phyloP scores from a whole-genome alignment of 92 coral and sea anemone species.

The Paragorgia papillata region DNA sequence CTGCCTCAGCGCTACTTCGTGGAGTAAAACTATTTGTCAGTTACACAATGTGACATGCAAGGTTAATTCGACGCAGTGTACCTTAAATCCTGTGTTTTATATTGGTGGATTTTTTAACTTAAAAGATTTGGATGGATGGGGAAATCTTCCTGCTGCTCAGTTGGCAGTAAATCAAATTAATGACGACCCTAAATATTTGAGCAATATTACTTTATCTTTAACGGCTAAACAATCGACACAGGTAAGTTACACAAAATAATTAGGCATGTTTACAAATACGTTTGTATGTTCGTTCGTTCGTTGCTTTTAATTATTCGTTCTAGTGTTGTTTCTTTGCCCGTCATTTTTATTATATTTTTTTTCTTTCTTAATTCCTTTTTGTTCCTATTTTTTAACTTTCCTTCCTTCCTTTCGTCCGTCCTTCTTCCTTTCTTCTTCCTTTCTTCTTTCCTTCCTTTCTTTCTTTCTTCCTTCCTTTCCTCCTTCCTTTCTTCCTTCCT shows the following conservation, averaged over 20 bases:
- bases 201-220: slow-evolving; percentile 64
- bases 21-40: slow-evolving; percentile 31
- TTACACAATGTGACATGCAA: slow-evolving; percentile 24
- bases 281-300: too few species aligned
- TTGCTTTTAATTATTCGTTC: too few species aligned
- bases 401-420: too few species aligned
- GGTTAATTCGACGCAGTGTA: slow-evolving; percentile 26
- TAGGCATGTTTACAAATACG: too few species aligned
- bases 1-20: slow-evolving; percentile 22
- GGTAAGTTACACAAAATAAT: slow-evolving; percentile 54
- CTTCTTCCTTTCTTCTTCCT: too few species aligned
- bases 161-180: slow-evolving; percentile 81
- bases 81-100: slow-evolving; percentile 48
- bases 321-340: too few species aligned
- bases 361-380: too few species aligned
- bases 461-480: too few species aligned
- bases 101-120: slow-evolving; percentile 86
- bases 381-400: not conserved
- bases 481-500: too few species aligned
- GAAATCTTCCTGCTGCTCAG: slow-evolving; percentile 72
- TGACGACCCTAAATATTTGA: slow-evolving; percentile 52
- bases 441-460: too few species aligned
- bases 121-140: slow-evolving; percentile 55
- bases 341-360: too few species aligned
- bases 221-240: slow-evolving; percentile 70